Evolutionary conservation across 2,888 invertebrate species (phyloP).

Genomic region (Campoplex nolae): DNA sequence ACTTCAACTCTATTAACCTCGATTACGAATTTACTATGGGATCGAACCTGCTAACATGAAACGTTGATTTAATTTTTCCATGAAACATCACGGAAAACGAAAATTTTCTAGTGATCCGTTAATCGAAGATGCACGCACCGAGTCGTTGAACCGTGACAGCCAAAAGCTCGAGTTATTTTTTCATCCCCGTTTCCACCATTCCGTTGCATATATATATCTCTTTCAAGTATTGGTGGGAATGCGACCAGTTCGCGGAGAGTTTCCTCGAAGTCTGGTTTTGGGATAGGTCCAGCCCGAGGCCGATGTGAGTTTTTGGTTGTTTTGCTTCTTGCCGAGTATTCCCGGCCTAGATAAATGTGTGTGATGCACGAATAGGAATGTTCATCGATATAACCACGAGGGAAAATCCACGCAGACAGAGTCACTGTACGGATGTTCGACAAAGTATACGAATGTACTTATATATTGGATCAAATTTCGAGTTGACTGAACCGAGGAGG

Average conservation of each 20-base stretch:
- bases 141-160: slow-evolving; percentile 17
- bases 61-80: neutral
- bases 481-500: slow-evolving; percentile 49
- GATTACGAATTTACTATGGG: neutral
- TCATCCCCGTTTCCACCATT: slow-evolving; percentile 24
- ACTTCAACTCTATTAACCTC: neutral
- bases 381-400: slow-evolving; percentile 51
- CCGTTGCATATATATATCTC: neutral
- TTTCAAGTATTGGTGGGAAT: slow-evolving; percentile 32
- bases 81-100: neutral
- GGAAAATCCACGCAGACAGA: neutral
- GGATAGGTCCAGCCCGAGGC: slow-evolving; percentile 69
- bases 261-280: slow-evolving; percentile 69
- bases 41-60: neutral
- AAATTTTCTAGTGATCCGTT: neutral
- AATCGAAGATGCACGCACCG: slow-evolving; percentile 5
- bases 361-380: slow-evolving; percentile 66
- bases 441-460: slow-evolving; percentile 26
- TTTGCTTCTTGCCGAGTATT: slow-evolving; percentile 22
- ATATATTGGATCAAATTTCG: slow-evolving; percentile 44
- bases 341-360: slow-evolving; percentile 43
- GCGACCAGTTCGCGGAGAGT: slow-evolving; percentile 32
- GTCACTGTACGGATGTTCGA: neutral
- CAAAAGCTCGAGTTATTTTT: neutral
- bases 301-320: slow-evolving; percentile 50